Percentiles rank a stretch among this genome's conserved stretches.
These are phyloP conservation scores for Salminus brasiliensis DNA, from an alignment of 2,113 vertebrate species.

Conservation along the genomic window DNA sequence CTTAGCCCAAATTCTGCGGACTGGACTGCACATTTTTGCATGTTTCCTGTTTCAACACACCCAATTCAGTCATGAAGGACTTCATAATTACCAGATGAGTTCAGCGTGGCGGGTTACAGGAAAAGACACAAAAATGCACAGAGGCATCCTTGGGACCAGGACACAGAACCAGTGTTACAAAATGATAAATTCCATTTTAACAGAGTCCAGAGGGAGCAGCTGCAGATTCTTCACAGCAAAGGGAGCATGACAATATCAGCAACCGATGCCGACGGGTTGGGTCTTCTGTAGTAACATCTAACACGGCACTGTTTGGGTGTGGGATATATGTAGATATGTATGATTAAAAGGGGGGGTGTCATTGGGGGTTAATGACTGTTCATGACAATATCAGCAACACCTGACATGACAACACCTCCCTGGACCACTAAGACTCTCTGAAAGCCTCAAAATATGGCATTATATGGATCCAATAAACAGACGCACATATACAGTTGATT, in stretches of 20 bases:
- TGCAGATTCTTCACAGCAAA: not conserved
- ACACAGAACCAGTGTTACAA: not conserved
- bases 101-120: not conserved
- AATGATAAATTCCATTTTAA: not conserved
- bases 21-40: not conserved
- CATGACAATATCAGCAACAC: too few relatives aligned
- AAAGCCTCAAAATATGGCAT: too few relatives aligned
- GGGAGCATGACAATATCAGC: not conserved
- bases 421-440: too few relatives aligned
- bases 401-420: too few relatives aligned
- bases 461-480: too few relatives aligned
- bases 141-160: conserved; percentile 29
- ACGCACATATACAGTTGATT: too few relatives aligned
- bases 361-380: too few relatives aligned
- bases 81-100: not conserved
- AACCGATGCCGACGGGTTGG: not conserved
- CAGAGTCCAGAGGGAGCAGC: not conserved
- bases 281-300: too few relatives aligned
- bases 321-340: too few relatives aligned
- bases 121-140: not conserved
- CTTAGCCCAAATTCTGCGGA: not conserved
- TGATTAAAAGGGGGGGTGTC: too few relatives aligned
- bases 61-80: not conserved
- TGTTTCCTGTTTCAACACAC: not conserved
- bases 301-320: too few relatives aligned